Evolutionary conservation across 2,797 vertebrate genomes (phyloP), one percentile per base, ranked within the genome.

Genomic region (Antennarius maculatus): DNA sequence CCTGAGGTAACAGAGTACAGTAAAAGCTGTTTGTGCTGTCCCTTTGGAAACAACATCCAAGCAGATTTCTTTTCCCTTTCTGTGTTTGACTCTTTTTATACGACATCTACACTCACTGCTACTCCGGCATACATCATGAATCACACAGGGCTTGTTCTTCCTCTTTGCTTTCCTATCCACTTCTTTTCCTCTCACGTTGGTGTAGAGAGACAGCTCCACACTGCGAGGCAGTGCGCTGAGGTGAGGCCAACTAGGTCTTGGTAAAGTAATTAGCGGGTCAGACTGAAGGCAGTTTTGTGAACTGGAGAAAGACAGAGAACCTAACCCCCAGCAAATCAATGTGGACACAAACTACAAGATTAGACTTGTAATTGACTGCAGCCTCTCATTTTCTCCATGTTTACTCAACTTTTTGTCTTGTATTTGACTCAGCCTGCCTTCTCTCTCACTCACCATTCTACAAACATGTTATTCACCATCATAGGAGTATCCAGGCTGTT

Each of bases 241-340:
- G 59, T 74, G 76, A 80, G 72, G 87, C 72, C 87, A 74, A 73
- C 81, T 61, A 71, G 79, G 86, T 77, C 69, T 81, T 74, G 63
- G 77, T 65, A 79, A 80, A 90, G 87, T 92, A 90, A 93, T 94
- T 93, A 92, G 80, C 12, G 66, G 91, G 88, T 93, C 89, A 85
- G 69, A 75, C 64, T 54, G 61, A 81, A 86, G 71, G 84, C 84
- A 89, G 88, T 92, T 91, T 91, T 84, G 84, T 81, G 78, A 82
- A 83, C 82, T 67, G 69, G 37, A 57, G 64, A 82, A 81, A 83
- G 57, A 73, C 77, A 70, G 80, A 87, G 82, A 88, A 80, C 78
- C 83, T 72, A 50, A 76, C 82, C 75, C 72, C 50, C 75, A 84
- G 76, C 86, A 92, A 92, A 93, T 93, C 90, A 90, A 89, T 93